Evolutionary conservation across 2,113 vertebrate species (phyloP).

Genomic region (Campylomormyrus tamandua): DNA sequence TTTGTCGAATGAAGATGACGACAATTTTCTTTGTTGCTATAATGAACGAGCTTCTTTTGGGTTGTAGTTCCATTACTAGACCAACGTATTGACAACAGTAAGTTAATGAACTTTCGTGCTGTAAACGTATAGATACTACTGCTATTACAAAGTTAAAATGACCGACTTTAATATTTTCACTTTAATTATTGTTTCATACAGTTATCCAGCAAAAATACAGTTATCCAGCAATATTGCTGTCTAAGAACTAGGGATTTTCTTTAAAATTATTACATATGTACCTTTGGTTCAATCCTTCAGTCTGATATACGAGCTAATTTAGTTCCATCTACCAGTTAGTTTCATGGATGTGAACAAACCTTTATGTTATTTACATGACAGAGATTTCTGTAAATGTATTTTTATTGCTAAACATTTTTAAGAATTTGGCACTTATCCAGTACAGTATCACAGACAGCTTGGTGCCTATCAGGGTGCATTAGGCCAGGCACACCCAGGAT

Average conservation of each 20-base stretch:
- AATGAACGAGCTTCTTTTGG: not conserved
- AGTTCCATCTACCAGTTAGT: not conserved
- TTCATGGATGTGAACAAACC: not conserved
- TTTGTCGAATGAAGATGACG: conserved; percentile 22
- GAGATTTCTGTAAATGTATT: not conserved
- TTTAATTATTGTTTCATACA: not conserved
- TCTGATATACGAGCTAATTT: not conserved
- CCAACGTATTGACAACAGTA: not conserved
- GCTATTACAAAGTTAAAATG: not conserved
- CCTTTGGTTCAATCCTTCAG: not conserved
- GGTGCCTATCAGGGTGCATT: not conserved
- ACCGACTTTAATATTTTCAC: not conserved
- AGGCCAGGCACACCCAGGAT: not conserved
- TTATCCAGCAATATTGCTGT: not conserved
- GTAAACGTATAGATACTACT: not conserved
- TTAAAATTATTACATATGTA: not conserved
- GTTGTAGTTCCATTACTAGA: not conserved
- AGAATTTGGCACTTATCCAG: not conserved
- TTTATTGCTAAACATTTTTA: not conserved
- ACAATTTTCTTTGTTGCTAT: not conserved
- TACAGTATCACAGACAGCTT: not conserved
- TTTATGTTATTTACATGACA: not conserved
- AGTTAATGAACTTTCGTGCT: not conserved
- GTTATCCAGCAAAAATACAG: not conserved
- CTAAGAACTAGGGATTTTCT: not conserved